phyloP scores from a whole-genome alignment of 2,797 vertebrate genomes.

The Bucorvus abyssinicus region DNA sequence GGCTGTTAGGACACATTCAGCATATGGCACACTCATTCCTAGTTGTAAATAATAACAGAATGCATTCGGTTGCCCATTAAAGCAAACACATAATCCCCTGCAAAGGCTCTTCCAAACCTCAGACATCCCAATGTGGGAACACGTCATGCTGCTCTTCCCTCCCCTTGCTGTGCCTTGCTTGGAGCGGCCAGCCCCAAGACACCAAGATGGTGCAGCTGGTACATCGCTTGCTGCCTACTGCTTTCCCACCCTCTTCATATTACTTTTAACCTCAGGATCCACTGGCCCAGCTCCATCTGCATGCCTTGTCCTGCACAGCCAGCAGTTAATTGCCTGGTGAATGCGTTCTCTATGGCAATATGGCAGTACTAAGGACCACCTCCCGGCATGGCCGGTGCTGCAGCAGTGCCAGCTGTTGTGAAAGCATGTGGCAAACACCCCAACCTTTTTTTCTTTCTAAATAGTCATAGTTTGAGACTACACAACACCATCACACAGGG shows the following conservation, averaged over 20 bases:
- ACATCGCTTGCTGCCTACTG: neutral
- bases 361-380: neutral
- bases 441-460: neutral
- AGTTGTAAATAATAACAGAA: conserved; percentile 54
- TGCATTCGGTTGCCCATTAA: neutral
- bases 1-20: neutral
- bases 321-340: neutral
- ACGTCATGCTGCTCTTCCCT: neutral
- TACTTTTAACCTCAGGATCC: neutral
- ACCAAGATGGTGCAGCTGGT: neutral
- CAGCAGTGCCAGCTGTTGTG: neutral
- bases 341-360: neutral
- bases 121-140: neutral
- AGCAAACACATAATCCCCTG: neutral
- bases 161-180: neutral
- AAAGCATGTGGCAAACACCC: neutral
- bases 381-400: accelerated
- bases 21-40: conserved; percentile 2
- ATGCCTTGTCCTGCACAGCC: accelerated
- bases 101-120: neutral
- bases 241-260: neutral
- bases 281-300: neutral
- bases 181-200: neutral
- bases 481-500: neutral
- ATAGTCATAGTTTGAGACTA: neutral